Conservation (phyloP, 2,113 vertebrate genomes). For the Stercorarius parasiticus region DNA sequence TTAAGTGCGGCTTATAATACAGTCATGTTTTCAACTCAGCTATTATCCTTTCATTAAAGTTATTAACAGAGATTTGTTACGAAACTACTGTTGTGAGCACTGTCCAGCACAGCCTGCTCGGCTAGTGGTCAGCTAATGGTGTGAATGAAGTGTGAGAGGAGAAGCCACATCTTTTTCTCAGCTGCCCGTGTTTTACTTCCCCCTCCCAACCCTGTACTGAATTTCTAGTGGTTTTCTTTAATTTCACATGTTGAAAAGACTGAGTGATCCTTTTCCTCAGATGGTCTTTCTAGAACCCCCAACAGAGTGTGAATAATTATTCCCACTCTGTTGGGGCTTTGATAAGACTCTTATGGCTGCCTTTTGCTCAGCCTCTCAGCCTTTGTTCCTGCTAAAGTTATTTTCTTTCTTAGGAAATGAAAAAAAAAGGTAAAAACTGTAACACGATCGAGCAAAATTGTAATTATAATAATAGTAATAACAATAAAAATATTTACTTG, state of each 20-base stretch:
- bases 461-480: background rate
- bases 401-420: slow-evolving; percentile 36
- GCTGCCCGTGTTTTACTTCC: background rate
- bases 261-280: slow-evolving; percentile 56
- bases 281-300: slow-evolving; percentile 62
- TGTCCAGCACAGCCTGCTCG: background rate
- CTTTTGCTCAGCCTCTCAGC: slow-evolving; percentile 53
- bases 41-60: background rate
- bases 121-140: background rate
- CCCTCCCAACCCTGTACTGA: background rate
- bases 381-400: slow-evolving; percentile 64
- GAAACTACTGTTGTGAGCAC: background rate
- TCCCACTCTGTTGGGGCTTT: slow-evolving; percentile 58
- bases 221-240: slow-evolving; percentile 43
- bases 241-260: slow-evolving; percentile 62
- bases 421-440: background rate
- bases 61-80: background rate
- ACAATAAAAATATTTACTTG: background rate
- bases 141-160: background rate
- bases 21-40: background rate
- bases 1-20: background rate
- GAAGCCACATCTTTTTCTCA: background rate
- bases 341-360: slow-evolving; percentile 65
- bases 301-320: slow-evolving; percentile 68
- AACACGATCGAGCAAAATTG: background rate